These are phyloP conservation scores for Agapostemon virescens DNA, from an alignment of 2,888 invertebrate genomes.

Conservation along the genomic window DNA sequence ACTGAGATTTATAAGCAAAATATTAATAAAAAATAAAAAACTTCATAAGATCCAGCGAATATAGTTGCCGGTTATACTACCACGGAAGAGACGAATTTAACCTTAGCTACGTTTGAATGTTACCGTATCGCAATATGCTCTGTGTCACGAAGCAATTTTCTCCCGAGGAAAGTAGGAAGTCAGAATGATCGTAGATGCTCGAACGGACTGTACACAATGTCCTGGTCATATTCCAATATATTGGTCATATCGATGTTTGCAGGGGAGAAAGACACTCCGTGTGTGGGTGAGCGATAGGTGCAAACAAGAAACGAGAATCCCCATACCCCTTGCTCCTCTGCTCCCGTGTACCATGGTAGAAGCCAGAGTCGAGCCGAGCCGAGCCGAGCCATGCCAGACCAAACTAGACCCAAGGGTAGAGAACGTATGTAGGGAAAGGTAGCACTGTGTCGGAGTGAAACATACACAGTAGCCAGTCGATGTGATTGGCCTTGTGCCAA, in stretches of 20 bases:
- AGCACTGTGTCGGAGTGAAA: slow-evolving; percentile 65
- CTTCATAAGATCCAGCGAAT: too few species aligned
- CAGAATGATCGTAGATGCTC: slow-evolving; percentile 25
- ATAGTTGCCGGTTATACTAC: too few species aligned
- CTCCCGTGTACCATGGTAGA: slow-evolving; percentile 25
- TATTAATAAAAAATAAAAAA: too few species aligned
- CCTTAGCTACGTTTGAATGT: slow-evolving; percentile 33
- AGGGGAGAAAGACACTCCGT: slow-evolving; percentile 47
- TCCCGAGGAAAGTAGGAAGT: slow-evolving; percentile 30
- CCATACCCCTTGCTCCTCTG: slow-evolving; percentile 55
- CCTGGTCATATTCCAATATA: slow-evolving; percentile 75
- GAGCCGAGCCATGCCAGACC: slow-evolving; percentile 62
- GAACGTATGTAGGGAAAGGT: slow-evolving; percentile 25
- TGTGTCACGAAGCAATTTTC: slow-evolving; percentile 45
- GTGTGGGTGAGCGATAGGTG: slow-evolving; percentile 71
- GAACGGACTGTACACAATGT: slow-evolving; percentile 66
- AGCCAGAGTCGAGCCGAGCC: slow-evolving; percentile 30
- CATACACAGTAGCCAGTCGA: slow-evolving; percentile 78
- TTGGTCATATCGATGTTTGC: slow-evolving; percentile 75
- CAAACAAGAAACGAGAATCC: slow-evolving; percentile 78
- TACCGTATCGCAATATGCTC: slow-evolving; percentile 19
- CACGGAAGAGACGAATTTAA: not conserved
- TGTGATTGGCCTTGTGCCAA: slow-evolving; percentile 79
- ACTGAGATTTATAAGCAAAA: too few species aligned
- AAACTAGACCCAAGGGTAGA: slow-evolving; percentile 60